These are phyloP conservation scores for Saturnia pavonia DNA, from an alignment of 2,888 invertebrate genomes.

Conservation along the genomic window DNA sequence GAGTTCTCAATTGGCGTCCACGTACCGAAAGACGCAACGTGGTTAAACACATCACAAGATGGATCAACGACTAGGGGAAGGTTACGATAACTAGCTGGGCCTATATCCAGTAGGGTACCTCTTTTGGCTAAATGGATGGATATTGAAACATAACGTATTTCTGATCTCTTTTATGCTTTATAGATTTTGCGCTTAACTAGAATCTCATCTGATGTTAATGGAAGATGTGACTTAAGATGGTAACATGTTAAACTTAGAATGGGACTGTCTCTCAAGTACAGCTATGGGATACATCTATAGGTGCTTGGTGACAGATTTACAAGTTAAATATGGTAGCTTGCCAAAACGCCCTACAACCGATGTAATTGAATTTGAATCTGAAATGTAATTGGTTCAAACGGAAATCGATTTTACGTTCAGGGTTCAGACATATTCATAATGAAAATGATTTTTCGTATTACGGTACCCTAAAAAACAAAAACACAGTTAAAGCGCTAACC, in stretches of 20 bases:
- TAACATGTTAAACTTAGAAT: no score
- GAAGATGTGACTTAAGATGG: neutral
- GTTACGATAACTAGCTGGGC: no score
- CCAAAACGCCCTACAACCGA: neutral
- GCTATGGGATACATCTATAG: neutral
- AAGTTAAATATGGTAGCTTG: neutral
- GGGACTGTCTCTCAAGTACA: neutral
- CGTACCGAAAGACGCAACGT: no score
- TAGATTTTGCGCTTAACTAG: neutral
- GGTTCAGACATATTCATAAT: neutral
- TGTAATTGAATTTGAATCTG: neutral
- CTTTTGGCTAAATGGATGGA: no score
- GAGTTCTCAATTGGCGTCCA: no score
- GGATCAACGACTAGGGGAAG: no score
- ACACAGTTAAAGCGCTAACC: conserved; percentile 22
- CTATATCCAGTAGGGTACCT: no score
- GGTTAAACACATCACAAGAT: no score
- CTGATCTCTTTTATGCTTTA: neutral
- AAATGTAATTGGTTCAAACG: neutral
- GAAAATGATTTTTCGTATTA: neutral
- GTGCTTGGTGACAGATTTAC: neutral
- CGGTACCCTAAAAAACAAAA: conserved; percentile 14
- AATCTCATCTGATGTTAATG: neutral
- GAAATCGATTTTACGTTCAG: neutral
- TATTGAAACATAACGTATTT: no score